Evolutionary conservation across 2,113 vertebrate species (phyloP).

Genomic region (Cranoglanis bouderius): DNA sequence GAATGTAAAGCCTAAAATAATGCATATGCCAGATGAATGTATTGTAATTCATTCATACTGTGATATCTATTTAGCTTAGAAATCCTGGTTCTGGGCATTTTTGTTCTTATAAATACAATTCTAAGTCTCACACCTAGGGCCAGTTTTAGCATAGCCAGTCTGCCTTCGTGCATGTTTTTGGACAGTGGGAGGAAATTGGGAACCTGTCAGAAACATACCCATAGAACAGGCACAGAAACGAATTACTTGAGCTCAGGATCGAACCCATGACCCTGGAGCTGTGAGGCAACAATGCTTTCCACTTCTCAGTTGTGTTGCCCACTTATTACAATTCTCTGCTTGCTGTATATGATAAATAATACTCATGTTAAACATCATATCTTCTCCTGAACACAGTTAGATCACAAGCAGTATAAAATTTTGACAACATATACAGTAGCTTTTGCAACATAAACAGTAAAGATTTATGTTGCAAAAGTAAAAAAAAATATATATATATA

Average conservation of each 20-base stretch:
- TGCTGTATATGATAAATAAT: neutral
- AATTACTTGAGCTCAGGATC: neutral
- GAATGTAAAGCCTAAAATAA: neutral
- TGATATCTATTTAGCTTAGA: neutral
- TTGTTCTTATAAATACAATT: neutral
- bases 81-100: neutral
- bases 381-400: neutral
- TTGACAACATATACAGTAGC: neutral
- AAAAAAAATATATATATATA: too few species aligned
- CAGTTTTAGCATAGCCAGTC: neutral
- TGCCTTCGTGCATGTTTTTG: neutral
- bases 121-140: neutral
- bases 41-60: neutral
- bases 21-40: neutral
- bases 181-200: neutral
- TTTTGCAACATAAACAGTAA: neutral
- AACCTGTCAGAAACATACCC: neutral
- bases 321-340: neutral
- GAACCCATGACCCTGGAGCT: neutral
- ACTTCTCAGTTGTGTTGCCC: neutral
- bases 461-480: too few species aligned
- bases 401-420: neutral
- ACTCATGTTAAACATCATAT: neutral
- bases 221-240: neutral
- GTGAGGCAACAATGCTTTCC: neutral